These are phyloP conservation scores for Egretta garzetta DNA, from an alignment of 2,113 vertebrate genomes.

Conservation along the genomic window DNA sequence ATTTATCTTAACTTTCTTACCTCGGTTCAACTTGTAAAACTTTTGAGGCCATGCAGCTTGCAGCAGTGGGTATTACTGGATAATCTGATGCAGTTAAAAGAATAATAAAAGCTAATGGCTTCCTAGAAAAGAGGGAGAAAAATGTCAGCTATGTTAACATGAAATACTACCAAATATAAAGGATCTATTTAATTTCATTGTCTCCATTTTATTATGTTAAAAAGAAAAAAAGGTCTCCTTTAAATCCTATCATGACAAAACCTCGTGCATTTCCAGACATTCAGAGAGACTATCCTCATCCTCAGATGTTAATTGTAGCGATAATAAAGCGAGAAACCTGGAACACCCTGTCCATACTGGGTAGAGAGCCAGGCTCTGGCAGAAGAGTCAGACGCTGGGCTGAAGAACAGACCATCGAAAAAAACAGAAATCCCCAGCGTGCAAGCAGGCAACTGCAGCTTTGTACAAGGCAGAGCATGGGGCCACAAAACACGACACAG, in stretches of 20 bases:
- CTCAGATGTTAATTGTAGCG: background rate
- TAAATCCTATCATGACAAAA: background rate
- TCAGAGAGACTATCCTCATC: background rate
- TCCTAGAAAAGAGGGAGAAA: background rate
- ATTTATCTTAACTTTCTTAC: background rate
- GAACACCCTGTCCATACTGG: background rate
- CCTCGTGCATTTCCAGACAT: background rate
- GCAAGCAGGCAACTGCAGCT: rapidly evolving
- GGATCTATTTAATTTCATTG: background rate
- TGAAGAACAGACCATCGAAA: background rate
- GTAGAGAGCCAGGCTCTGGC: background rate
- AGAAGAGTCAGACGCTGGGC: background rate
- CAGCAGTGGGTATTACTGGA: background rate
- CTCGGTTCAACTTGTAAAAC: background rate
- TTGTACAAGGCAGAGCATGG: background rate
- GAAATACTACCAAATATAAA: background rate
- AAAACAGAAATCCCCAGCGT: background rate
- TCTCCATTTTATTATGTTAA: background rate
- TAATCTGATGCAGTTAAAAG: background rate
- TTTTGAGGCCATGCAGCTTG: background rate
- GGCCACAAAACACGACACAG: background rate
- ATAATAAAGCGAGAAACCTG: background rate
- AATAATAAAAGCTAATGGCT: background rate
- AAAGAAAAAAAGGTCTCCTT: background rate
- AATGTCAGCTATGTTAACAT: background rate